Percentiles rank a stretch among this genome's conserved stretches.
These are phyloP conservation scores for Deilephila porcellus DNA, from an alignment of 2,888 invertebrate species.

Conservation along the genomic window DNA sequence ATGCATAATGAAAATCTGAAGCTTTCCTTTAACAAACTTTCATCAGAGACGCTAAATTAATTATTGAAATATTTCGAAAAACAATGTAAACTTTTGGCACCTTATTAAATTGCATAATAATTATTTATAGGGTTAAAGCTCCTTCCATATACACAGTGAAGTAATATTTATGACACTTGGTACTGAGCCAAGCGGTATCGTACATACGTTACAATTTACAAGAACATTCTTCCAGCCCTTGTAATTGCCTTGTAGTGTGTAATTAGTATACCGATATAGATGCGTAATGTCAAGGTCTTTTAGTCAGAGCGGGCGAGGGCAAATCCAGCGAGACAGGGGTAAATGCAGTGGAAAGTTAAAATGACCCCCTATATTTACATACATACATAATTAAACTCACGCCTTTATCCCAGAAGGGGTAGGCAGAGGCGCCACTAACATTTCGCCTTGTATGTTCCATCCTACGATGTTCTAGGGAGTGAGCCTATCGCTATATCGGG, in stretches of 20 bases:
- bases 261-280: slow-evolving; percentile 53
- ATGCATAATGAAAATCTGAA: too few relatives aligned
- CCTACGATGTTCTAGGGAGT: too few relatives aligned
- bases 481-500: too few relatives aligned
- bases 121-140: slow-evolving; percentile 17
- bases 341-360: neutral
- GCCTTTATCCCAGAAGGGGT: too few relatives aligned
- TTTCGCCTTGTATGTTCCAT: too few relatives aligned
- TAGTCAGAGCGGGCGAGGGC: slow-evolving; percentile 48
- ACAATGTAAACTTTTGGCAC: neutral
- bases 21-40: too few relatives aligned
- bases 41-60: too few relatives aligned
- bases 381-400: too few relatives aligned
- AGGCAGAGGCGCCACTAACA: too few relatives aligned
- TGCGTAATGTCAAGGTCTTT: slow-evolving; percentile 57
- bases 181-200: neutral
- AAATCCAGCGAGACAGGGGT: slow-evolving; percentile 43
- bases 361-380: neutral
- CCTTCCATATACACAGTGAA: neutral
- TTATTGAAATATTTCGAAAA: too few relatives aligned
- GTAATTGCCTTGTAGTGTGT: slow-evolving; percentile 50
- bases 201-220: slow-evolving; percentile 7
- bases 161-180: neutral
- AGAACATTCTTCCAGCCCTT: slow-evolving; percentile 44
- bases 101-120: neutral